Evolutionary conservation across 1,140 invertebrate species (phyloP), one percentile per base, ranked within the genome.

Genomic region (Cydia amplana): DNA sequence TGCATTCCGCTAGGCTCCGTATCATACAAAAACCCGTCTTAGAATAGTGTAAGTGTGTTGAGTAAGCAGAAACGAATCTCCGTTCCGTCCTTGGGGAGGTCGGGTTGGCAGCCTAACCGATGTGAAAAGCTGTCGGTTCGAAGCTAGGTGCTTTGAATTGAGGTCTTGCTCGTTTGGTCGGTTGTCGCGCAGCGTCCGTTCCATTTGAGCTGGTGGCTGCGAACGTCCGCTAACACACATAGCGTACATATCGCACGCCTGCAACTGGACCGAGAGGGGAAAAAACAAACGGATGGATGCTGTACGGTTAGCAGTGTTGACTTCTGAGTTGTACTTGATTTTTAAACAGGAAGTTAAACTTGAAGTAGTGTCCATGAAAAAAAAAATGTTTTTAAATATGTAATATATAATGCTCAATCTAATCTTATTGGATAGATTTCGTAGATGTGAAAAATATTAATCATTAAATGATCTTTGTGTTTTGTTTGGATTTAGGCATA

Each of bases 211-310:
- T 70, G 46, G 76, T 77, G 75, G 81, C 83, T 81, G 78, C 81
- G 81, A 79, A 84, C 86, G 88, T 92, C 90, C 90, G 90, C 83
- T 84, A 87, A 85, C 90, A 88, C 79, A 92, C 89, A 92, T 91
- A 90, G 87, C 86, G 80, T 28, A 86, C 89, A 90, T 92, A 92
- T 91, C 84, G 91, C 91, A 92, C 90, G 79, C 76, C 16, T 20
- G 67, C 82, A 91, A 91, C 82, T 89, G 81, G 88, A 89, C 85
- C 86, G 85, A 76, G 79, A 60, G 76, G 74, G 73, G 87, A 84
- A 92, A 91, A 92, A 90, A 92, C 88, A 84, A 75, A 90, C 85
- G 85, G 88, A 89, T 89, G 84, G 80, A 81, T 79, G 79, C 76
- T 72, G 78, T 78, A 82, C 77, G 64, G 78, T 78, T 80, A 55